phyloP scores from a whole-genome alignment of 1,140 invertebrate species.

The Rhyzopertha dominica region DNA sequence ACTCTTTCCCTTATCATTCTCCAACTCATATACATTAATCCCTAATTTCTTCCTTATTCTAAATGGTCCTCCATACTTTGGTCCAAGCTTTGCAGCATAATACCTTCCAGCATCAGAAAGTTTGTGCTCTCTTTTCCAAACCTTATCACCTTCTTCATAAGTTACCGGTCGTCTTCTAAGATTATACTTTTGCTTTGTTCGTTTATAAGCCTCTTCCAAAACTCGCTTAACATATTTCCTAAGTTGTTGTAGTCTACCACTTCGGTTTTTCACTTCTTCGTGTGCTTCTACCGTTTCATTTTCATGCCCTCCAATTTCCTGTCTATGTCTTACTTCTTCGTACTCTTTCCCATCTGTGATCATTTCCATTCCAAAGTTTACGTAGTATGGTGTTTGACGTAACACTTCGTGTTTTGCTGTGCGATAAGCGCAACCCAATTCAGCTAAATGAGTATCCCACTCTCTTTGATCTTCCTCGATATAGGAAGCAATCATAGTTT shows the following conservation, averaged over 20 bases:
- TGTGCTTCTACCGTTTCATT: no score
- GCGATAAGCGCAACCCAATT: conserved; percentile 24
- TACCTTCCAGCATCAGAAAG: background rate
- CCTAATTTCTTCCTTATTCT: no score
- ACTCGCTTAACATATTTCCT: background rate
- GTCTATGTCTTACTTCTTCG: no score
- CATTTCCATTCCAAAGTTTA: conserved; percentile 9
- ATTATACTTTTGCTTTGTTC: conserved; percentile 1
- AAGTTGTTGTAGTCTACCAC: no score
- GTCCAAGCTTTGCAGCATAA: background rate
- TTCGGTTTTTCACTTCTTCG: no score
- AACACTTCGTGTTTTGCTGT: conserved; percentile 29
- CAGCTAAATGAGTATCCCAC: conserved; percentile 27
- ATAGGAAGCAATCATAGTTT: conserved; percentile 25
- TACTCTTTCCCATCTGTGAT: no score
- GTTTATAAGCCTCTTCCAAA: background rate
- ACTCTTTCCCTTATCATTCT: no score
- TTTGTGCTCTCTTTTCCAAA: background rate
- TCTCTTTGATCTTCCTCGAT: conserved; percentile 25
- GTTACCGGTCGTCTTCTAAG: conserved; percentile 2
- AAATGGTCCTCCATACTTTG: no score
- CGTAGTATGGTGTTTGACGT: conserved; percentile 21
- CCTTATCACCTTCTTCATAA: background rate
- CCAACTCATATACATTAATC: no score
- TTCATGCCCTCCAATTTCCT: no score